phyloP scores from a whole-genome alignment of 2,888 invertebrate species.

The Neoscelio sp. region DNA sequence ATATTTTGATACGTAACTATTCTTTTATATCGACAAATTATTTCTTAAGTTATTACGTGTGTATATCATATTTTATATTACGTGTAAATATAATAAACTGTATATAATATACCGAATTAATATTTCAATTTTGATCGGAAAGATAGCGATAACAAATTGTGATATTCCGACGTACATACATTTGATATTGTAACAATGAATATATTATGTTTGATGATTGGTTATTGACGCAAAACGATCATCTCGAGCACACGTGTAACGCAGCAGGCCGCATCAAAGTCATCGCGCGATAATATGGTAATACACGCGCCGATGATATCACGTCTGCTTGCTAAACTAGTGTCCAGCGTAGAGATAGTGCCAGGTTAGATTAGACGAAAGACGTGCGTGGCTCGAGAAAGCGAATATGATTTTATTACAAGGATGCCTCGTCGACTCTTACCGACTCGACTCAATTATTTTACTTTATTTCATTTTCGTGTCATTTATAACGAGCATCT shows the following conservation, averaged over 20 bases:
- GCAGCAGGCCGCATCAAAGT: slow-evolving; percentile 55
- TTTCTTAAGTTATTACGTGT: no score
- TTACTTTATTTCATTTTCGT: no score
- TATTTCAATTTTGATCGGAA: not conserved
- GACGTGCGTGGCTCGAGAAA: slow-evolving; percentile 45
- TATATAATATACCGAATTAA: no score
- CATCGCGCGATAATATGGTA: slow-evolving; percentile 62
- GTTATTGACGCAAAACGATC: slow-evolving; percentile 56
- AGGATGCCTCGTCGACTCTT: not conserved
- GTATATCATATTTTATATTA: no score
- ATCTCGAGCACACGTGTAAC: slow-evolving; percentile 52
- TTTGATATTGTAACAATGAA: slow-evolving; percentile 27
- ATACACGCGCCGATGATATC: slow-evolving; percentile 62
- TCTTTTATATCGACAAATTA: no score
- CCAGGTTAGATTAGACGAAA: slow-evolving; percentile 44
- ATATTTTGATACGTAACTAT: no score
- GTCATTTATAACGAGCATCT: no score
- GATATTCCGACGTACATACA: slow-evolving; percentile 10
- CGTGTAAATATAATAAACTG: no score
- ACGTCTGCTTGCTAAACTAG: slow-evolving; percentile 50
- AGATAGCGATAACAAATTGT: slow-evolving; percentile 7
- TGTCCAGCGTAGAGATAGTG: slow-evolving; percentile 38
- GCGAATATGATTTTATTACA: slow-evolving; percentile 32
- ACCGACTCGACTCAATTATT: no score
- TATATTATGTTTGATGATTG: slow-evolving; percentile 43